Evolutionary conservation across 2,888 invertebrate genomes (phyloP).

Genomic region (Kuschelorhynchus macadamiae): DNA sequence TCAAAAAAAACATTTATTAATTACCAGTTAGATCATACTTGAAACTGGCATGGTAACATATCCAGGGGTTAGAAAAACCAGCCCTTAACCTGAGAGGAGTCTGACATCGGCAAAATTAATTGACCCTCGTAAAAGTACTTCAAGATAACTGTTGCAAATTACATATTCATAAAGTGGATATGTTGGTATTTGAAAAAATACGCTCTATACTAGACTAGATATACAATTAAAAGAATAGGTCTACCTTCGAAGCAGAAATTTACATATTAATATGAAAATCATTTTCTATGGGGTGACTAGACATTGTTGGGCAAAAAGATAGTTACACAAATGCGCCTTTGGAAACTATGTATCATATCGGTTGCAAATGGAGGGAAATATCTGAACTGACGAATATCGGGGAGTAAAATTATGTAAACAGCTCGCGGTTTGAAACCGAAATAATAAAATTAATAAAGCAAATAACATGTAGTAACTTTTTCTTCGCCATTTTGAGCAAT

Average conservation of each 20-base stretch:
- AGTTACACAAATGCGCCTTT: conserved; percentile 30
- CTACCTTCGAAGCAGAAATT: conserved; percentile 46
- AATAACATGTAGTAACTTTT: too few species aligned
- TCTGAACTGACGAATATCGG: too few species aligned
- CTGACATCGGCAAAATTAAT: conserved; percentile 53
- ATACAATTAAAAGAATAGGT: conserved; percentile 40
- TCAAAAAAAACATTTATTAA: too few species aligned
- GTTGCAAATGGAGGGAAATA: conserved; percentile 39
- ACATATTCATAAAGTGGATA: conserved; percentile 56
- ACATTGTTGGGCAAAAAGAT: conserved; percentile 32
- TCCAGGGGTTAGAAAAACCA: conserved; percentile 12
- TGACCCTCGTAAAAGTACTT: conserved; percentile 53
- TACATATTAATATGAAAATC: conserved; percentile 60
- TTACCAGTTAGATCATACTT: too few species aligned
- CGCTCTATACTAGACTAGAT: conserved; percentile 43
- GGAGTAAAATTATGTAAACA: too few species aligned
- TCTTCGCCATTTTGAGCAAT: too few species aligned
- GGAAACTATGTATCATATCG: conserved; percentile 31
- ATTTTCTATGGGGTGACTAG: conserved; percentile 51
- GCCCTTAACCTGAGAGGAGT: conserved; percentile 7
- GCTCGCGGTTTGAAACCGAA: too few species aligned
- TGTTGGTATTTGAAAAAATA: conserved; percentile 39
- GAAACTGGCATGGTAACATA: too few species aligned
- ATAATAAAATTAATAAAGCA: too few species aligned
- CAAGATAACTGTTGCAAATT: conserved; percentile 55